Base-by-base conservation (phyloP, 2,888 invertebrate genomes). In the Eremobia ochroleuca region DNA sequence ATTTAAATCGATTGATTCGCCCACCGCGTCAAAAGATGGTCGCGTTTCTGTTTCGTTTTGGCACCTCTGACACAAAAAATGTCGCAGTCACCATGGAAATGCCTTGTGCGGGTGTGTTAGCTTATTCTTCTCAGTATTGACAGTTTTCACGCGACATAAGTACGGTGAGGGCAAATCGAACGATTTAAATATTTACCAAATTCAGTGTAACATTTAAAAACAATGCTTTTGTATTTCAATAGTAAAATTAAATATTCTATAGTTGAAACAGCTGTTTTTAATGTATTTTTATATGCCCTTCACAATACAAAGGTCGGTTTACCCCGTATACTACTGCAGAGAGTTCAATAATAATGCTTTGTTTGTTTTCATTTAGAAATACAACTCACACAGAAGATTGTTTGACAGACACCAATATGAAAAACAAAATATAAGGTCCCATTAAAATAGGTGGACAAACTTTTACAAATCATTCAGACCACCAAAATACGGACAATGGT, bases 261-360 rank as follows among this genome's bases (percentile, higher is more conserved):
- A 68, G 58, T 70, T 68, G 6, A 31, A 69, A 70, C 79, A 83
- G 65, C 49, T 77, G 82, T 71, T 74, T 31, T 31, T 31, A 64
- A 70, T 72, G 55, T 66, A 6, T 73, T 6, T 37, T n/a, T 52
- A n/a, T n/a, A 61, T 46, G 37, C 31, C 52, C 37, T 74, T 61
- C 31, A 21, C 8, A 28, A 25, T 52, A 73, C 21, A 46, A 46
- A 46, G 5, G 15, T 1, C 4, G 46, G 18, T 69, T n/a, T 9
- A 67, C 11, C 11, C 4, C 13, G 9, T 68, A 8, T 31, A 66
- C 28, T 31, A 31, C 6, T 46, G 2, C 37, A 6, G 18, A 52
- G n/a, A 31, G 58, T 67, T 8, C 2, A 37, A 46, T 55, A 69
- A n/a, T n/a, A 46, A 31, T 46, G 58, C 43, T 34, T n/a, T 49